These are phyloP conservation scores for Camptogramma bilineatum DNA, from an alignment of 2,888 invertebrate genomes.

Conservation along the genomic window DNA sequence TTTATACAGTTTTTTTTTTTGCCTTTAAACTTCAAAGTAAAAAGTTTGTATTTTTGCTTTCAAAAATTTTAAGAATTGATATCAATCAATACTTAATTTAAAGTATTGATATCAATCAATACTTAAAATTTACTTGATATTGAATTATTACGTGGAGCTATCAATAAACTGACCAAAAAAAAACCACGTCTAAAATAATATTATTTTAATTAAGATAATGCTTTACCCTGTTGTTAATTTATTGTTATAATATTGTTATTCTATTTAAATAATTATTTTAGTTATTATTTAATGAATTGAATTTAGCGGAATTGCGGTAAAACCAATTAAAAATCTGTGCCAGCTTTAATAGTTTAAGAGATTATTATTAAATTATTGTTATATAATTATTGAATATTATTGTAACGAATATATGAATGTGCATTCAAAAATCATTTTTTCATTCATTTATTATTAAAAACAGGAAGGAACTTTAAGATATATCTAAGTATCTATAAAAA, in stretches of 20 bases:
- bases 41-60: too few relatives aligned
- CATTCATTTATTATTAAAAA: conserved; percentile 3
- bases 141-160: too few relatives aligned
- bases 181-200: too few relatives aligned
- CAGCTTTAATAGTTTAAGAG: conserved; percentile 84
- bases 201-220: not conserved
- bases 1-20: too few relatives aligned
- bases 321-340: conserved; percentile 76
- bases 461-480: too few relatives aligned
- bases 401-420: conserved; percentile 77
- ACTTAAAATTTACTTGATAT: too few relatives aligned
- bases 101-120: too few relatives aligned
- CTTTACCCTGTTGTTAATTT: conserved; percentile 13
- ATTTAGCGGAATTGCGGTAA: conserved; percentile 68
- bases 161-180: too few relatives aligned
- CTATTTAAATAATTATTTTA: conserved; percentile 14
- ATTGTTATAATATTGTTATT: conserved; percentile 25
- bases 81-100: too few relatives aligned
- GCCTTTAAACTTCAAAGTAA: too few relatives aligned
- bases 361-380: conserved; percentile 59
- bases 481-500: too few relatives aligned
- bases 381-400: conserved; percentile 57
- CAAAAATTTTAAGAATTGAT: too few relatives aligned
- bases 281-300: conserved; percentile 35
- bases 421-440: conserved; percentile 63